phyloP scores from a whole-genome alignment of 2,888 invertebrate species.

The Nasonovia ribisnigri region DNA sequence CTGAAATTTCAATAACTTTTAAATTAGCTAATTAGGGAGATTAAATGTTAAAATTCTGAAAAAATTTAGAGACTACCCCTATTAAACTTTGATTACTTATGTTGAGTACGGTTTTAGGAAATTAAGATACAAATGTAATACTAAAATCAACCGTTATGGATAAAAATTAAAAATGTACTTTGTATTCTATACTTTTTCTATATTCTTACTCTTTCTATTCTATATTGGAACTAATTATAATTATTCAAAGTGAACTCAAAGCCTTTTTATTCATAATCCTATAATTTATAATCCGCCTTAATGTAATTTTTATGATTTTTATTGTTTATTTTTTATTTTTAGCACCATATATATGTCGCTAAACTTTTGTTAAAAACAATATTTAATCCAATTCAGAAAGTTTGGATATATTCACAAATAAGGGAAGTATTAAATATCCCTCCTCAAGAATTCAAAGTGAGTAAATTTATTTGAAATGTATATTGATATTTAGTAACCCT shows the following conservation, averaged over 20 bases:
- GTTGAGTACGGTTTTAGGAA: too few relatives aligned
- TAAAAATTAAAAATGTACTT: too few relatives aligned
- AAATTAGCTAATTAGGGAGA: too few relatives aligned
- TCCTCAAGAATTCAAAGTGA: neutral
- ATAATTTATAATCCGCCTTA: neutral
- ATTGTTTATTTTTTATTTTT: neutral
- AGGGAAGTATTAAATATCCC: constrained; percentile 15
- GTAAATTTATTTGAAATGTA: constrained; percentile 9
- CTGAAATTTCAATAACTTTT: too few relatives aligned
- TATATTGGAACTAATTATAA: too few relatives aligned
- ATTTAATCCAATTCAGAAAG: constrained; percentile 38
- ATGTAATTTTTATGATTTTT: neutral
- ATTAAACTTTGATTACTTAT: too few relatives aligned
- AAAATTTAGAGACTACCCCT: too few relatives aligned
- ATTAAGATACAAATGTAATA: too few relatives aligned
- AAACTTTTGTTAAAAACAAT: neutral
- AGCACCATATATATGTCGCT: neutral
- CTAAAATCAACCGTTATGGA: too few relatives aligned
- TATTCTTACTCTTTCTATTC: too few relatives aligned
- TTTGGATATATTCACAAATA: constrained; percentile 14
- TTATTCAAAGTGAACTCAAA: neutral
- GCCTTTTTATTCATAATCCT: neutral
- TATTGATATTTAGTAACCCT: neutral
- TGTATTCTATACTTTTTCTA: too few relatives aligned
- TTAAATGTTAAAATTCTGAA: too few relatives aligned